Evolutionary conservation across 1,140 invertebrate genomes (phyloP), one percentile per base, ranked within the genome.

Genomic region (Neuroterus valhalla): DNA sequence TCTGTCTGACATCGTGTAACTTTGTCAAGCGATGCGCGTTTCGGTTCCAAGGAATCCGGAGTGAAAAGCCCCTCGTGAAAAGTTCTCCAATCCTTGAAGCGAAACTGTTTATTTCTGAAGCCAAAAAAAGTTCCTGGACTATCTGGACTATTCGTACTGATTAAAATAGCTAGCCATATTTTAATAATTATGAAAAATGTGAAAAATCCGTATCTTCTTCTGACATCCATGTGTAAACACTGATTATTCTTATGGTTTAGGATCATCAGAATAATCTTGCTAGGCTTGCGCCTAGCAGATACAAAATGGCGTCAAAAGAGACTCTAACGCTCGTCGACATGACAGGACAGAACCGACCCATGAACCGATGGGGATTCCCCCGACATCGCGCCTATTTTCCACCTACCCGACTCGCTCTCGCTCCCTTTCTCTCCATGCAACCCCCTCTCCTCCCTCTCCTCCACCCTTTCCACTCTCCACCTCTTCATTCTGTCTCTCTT

Each of bases 221-320:
- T 38, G 31, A 38, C 6, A 10, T 38, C 10, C 31, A 8, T 8
- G 31, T 38, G 31, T 5, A 38, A 5, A 8, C 3, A 38, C 10
- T 38, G 8, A 38, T 19, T 1, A 2, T 48, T 19, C 5, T 19
- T 48, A 1, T 10, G 31, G 6, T 8, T 26, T 0, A 38, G 31
- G 31, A 5, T 38, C 31, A 38, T 8, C 10, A 17, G 46, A 2
- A 17, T n/a, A 8, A 17, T 8, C 17, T 3, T 48, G 2, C 2
- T n/a, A 48, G 17, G 8, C 46, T 48, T 17, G 46, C 6, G 46
- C 46, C 17, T 48, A 17, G 17, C 23, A 62, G 26, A 3, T 31
- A 62, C 55, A 62, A 62, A 62, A 62, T 62, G 55, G 55, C 55
- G 55, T 5, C 55, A 5, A 62, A 31, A 62, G 55, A 62, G 55